Base-by-base conservation (phyloP, 1,140 invertebrate genomes). In the Tetragonula clypearis region DNA sequence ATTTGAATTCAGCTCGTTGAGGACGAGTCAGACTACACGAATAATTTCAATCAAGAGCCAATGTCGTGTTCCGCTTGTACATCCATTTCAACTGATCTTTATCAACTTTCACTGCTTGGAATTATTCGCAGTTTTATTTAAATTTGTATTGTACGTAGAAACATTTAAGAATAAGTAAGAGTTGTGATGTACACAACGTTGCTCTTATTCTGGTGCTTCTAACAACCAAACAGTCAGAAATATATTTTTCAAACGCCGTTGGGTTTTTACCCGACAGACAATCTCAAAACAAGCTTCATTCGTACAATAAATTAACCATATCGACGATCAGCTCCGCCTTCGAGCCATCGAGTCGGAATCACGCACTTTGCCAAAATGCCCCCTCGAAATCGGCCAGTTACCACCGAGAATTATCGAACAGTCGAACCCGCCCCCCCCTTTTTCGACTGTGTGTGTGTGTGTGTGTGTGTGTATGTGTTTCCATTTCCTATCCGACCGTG, bases 321-420 rank as follows among this genome's bases (percentile, higher is more conserved):
- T 77, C 75, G 19, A 6, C 58, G 21, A 76, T 76, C 74, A 21
- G 8, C 30, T 21, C 74, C 56, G 23, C 21, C 56, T 76, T 76
- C 23, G 49, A n/a, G 55, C 56, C 19, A 35, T 75, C 74, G 74
- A 35, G 21, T 53, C 62, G 23, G 55, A 30, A 76, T 76, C 26
- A 23, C 23, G 55, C 26, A 12, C 35, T 35, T 26, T 53, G 69
- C 41, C 26, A 65, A 68, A 82, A 82, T 76, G 26, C 53, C 1
- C 60, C 30, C 26, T 55, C 23, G 30, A 73, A 69, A 83, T 68
- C 19, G 73, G 65, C 62, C 60, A n/a, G 62, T 69, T 62, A 83
- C 73, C 30, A 19, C 56, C 11, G 56, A 65, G 73, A 76, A 77
- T 77, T 62, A 68, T 83, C 71, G 81, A 30, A 83, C 73, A 49